These are phyloP conservation scores for Sarcoramphus papa DNA, from an alignment of 2,797 vertebrate genomes.

Conservation along the genomic window DNA sequence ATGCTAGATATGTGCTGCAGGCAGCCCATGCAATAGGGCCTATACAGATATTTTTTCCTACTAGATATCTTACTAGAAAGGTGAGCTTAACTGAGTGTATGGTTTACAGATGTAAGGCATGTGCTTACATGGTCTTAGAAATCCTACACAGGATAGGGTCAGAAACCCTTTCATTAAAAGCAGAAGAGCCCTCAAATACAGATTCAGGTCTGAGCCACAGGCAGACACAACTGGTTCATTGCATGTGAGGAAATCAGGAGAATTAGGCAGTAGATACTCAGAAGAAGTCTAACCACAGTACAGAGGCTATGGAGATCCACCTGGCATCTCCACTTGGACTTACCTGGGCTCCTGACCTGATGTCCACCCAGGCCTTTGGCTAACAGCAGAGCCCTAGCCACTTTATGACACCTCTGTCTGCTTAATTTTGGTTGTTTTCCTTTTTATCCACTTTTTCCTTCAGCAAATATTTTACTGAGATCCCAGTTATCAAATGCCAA, in stretches of 20 bases:
- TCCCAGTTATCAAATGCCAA: not conserved
- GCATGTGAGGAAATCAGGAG: not conserved
- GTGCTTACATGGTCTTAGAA: not conserved
- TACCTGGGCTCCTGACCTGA: not conserved
- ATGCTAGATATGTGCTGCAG: not conserved
- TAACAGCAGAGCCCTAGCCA: not conserved
- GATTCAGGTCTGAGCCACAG: not conserved
- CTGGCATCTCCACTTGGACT: not conserved
- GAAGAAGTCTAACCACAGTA: not conserved
- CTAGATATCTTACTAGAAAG: not conserved
- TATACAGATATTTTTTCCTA: not conserved
- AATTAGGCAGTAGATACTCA: not conserved
- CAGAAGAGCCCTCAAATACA: not conserved
- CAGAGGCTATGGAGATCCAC: not conserved
- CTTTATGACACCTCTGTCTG: not conserved
- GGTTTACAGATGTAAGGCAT: not conserved
- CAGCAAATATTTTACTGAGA: not conserved
- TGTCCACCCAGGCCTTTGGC: not conserved
- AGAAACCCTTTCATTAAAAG: not conserved
- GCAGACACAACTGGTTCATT: fast-evolving
- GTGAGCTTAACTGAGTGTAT: not conserved
- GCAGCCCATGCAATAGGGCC: not conserved
- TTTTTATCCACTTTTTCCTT: not conserved
- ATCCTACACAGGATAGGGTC: not conserved
- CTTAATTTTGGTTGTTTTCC: not conserved